phyloP scores from a whole-genome alignment of 35 echinoderm and acorn worm species.

The Anneissia japonica region DNA sequence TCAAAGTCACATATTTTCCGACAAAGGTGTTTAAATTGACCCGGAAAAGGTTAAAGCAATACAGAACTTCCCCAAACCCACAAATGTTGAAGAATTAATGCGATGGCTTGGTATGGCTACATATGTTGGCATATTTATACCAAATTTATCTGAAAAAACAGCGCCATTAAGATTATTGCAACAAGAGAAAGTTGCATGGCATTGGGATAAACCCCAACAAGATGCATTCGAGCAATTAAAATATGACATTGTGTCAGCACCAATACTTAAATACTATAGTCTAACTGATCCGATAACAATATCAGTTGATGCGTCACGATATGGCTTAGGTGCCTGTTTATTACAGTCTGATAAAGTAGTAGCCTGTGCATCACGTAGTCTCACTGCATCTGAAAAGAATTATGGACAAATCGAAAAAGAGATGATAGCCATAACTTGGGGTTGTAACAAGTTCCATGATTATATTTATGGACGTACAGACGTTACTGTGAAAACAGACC shows the following conservation, averaged over 20 bases:
- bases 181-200: conserved; percentile 14
- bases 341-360: conserved; percentile 5
- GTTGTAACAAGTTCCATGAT: conserved; percentile 7
- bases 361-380: conserved; percentile 4
- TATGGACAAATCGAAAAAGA: conserved; percentile 42
- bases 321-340: conserved; percentile 18
- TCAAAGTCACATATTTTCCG: conserved; percentile 11
- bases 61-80: neutral
- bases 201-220: conserved; percentile 13
- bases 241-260: neutral
- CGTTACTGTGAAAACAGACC: conserved; percentile 22
- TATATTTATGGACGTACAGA: conserved; percentile 12
- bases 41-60: neutral
- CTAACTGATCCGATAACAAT: neutral
- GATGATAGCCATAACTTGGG: conserved; percentile 27
- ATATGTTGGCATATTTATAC: conserved; percentile 31
- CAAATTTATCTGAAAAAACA: neutral
- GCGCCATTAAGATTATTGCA: conserved; percentile 18
- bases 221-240: conserved; percentile 13
- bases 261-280: conserved; percentile 29
- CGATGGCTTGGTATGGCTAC: too few relatives aligned
- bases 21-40: neutral
- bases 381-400: conserved; percentile 10
- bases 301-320: conserved; percentile 5
- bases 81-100: too few relatives aligned